These are phyloP conservation scores for Pipistrellus kuhlii DNA, from an alignment of 2,797 vertebrate genomes.

Conservation along the genomic window DNA sequence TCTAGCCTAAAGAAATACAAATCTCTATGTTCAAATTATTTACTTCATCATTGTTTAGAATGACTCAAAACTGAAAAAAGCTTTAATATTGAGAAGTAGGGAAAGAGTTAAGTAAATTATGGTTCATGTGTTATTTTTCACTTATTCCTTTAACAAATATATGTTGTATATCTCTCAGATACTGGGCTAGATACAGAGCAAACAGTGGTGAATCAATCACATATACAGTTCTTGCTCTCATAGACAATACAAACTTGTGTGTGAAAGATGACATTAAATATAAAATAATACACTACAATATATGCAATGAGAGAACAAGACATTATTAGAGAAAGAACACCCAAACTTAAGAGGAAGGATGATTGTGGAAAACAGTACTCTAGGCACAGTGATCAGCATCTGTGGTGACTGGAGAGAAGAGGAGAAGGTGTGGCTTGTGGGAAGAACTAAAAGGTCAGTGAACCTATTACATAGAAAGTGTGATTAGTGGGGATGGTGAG, in stretches of 20 bases:
- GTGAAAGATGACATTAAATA: constrained; percentile 43
- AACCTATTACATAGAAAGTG: neutral
- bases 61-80: constrained; percentile 51
- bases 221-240: constrained; percentile 38
- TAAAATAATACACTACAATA: constrained; percentile 25
- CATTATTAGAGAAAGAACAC: constrained; percentile 30
- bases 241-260: constrained; percentile 49
- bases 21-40: constrained; percentile 53
- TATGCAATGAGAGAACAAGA: constrained; percentile 59
- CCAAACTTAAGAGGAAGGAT: constrained; percentile 38
- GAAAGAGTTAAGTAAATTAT: constrained; percentile 23
- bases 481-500: neutral
- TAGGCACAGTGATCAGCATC: neutral
- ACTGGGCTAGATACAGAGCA: neutral
- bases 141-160: constrained; percentile 62
- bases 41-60: constrained; percentile 61
- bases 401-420: neutral
- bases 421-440: neutral
- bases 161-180: neutral
- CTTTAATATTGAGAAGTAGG: constrained; percentile 61
- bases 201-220: constrained; percentile 48
- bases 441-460: neutral
- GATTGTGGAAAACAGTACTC: constrained; percentile 1
- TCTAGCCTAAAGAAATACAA: constrained; percentile 57
- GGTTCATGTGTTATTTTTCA: constrained; percentile 37